phyloP scores from a whole-genome alignment of 2,113 vertebrate genomes.

The Nestor notabilis region DNA sequence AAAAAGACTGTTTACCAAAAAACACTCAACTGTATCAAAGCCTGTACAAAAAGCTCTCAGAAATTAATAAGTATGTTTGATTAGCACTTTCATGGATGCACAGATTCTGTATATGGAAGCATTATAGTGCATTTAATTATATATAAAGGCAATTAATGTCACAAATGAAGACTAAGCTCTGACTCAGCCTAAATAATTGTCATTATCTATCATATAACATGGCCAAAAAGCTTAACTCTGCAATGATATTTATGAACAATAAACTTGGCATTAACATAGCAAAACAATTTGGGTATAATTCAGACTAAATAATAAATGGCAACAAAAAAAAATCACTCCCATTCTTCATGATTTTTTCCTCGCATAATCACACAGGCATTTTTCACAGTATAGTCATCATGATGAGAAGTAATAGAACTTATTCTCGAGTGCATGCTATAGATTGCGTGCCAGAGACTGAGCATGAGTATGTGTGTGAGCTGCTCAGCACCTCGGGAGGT shows the following conservation, averaged over 20 bases:
- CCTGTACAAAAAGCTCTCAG: not conserved
- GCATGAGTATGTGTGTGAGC: rapidly evolving
- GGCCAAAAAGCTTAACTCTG: constrained; percentile 44
- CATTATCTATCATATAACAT: constrained; percentile 55
- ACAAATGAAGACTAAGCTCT: constrained; percentile 58
- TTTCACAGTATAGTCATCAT: rapidly evolving
- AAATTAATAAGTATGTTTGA: constrained; percentile 64
- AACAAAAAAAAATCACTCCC: not conserved
- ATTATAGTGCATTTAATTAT: constrained; percentile 59
- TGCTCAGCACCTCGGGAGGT: not conserved
- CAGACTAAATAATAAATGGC: constrained; percentile 1
- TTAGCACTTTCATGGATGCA: constrained; percentile 44
- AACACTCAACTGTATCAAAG: constrained; percentile 12
- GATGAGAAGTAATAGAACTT: not conserved
- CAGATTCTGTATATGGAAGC: constrained; percentile 10
- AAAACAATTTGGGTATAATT: constrained; percentile 23
- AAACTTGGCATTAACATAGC: constrained; percentile 44
- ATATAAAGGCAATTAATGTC: constrained; percentile 62
- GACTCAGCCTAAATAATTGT: constrained; percentile 51
- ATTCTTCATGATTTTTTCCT: not conserved
- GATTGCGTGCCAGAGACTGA: rapidly evolving
- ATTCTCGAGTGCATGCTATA: rapidly evolving
- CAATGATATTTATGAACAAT: constrained; percentile 57
- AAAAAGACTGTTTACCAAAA: constrained; percentile 30
- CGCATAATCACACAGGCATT: rapidly evolving